Evolutionary conservation across 1,140 invertebrate species (phyloP).

Genomic region (Chrysomallon squamiferum): DNA sequence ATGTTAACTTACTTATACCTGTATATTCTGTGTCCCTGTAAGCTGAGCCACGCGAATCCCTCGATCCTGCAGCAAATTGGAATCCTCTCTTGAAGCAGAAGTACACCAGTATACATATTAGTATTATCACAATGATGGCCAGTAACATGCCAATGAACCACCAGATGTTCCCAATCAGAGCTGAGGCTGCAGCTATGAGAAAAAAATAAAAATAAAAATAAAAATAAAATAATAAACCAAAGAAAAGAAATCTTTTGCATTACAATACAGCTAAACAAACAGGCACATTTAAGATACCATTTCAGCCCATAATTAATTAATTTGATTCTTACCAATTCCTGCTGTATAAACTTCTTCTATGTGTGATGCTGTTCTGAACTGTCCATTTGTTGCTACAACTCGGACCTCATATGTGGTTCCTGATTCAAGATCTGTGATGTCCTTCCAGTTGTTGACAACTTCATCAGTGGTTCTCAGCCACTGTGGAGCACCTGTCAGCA

Average conservation of each 20-base stretch:
- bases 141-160: constrained; percentile 98
- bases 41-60: neutral
- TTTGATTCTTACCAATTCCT: constrained; percentile 42
- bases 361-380: constrained; percentile 46
- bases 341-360: constrained; percentile 34
- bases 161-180: constrained; percentile 81
- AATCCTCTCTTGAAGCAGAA: constrained; percentile 20
- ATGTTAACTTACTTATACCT: constrained; percentile 32
- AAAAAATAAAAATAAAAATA: constrained; percentile 15
- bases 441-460: constrained; percentile 46
- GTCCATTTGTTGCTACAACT: constrained; percentile 91
- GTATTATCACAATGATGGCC: constrained; percentile 88
- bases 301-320: too few species aligned
- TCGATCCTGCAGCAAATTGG: neutral
- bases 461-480: constrained; percentile 52
- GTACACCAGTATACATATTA: constrained; percentile 91
- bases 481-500: constrained; percentile 39
- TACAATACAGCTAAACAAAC: too few species aligned
- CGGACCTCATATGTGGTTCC: constrained; percentile 88
- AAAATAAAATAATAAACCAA: too few species aligned
- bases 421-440: constrained; percentile 80
- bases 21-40: constrained; percentile 13
- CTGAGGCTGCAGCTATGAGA: constrained; percentile 42
- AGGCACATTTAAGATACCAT: too few species aligned
- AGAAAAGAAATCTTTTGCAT: too few species aligned